Evolutionary conservation across 2,113 vertebrate genomes (phyloP).

Genomic region (Dunckerocampus dactyliophorus): DNA sequence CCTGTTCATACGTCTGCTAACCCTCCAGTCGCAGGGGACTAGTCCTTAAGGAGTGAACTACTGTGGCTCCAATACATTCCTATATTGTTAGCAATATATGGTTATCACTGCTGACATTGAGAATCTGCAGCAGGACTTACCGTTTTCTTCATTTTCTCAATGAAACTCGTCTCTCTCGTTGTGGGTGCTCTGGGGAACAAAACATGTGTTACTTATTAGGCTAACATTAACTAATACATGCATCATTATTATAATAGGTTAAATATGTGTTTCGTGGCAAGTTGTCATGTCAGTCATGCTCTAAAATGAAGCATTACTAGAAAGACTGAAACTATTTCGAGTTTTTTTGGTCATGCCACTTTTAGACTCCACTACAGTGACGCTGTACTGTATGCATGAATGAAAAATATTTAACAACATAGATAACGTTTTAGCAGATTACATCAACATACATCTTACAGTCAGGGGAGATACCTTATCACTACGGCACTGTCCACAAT

Average conservation of each 20-base stretch:
- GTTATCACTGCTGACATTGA: not conserved
- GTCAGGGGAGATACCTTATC: not conserved
- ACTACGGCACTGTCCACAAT: not conserved
- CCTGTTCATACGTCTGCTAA: too few relatives aligned
- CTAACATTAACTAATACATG: not conserved
- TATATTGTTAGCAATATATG: not conserved
- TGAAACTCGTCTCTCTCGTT: conserved; percentile 86
- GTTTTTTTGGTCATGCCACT: too few relatives aligned
- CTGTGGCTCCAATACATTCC: not conserved
- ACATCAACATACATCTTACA: not conserved
- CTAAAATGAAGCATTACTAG: too few relatives aligned
- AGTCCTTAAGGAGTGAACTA: not conserved
- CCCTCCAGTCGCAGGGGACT: too few relatives aligned
- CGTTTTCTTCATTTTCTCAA: conserved; percentile 99
- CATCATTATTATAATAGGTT: too few relatives aligned
- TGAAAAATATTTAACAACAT: not conserved
- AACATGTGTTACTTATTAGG: not conserved
- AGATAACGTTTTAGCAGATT: not conserved
- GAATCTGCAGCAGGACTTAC: conserved; percentile 67
- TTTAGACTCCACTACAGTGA: too few relatives aligned
- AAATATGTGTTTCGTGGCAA: not conserved
- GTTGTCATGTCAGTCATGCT: too few relatives aligned
- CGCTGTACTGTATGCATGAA: too few relatives aligned
- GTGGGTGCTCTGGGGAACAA: conserved; percentile 67
- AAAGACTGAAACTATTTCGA: too few relatives aligned